Percentiles rank a stretch among this genome's conserved stretches.
Evolutionary conservation across 2,888 invertebrate genomes (phyloP).

Genomic region (Brassicogethes aeneus): DNA sequence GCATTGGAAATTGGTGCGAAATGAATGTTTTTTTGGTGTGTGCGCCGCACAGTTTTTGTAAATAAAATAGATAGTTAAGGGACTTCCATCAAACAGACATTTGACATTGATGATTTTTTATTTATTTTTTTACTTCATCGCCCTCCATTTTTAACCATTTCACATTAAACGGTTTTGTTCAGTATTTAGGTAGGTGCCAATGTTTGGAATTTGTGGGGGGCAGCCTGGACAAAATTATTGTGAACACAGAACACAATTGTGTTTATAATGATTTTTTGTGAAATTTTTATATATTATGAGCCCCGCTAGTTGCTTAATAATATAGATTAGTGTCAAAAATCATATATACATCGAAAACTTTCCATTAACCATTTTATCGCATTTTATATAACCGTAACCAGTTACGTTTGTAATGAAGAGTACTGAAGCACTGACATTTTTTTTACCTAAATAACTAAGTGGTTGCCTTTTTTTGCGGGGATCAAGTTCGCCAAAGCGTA

Average conservation of each 20-base stretch:
- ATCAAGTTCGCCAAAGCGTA: too few species aligned
- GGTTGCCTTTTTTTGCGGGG: too few species aligned
- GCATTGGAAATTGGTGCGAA: neutral
- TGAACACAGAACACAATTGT: too few species aligned
- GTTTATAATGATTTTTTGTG: constrained; percentile 9
- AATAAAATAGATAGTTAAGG: constrained; percentile 25
- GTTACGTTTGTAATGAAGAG: constrained; percentile 7
- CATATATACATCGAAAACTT: constrained; percentile 37
- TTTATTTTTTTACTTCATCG: too few species aligned
- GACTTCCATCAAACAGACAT: constrained; percentile 26
- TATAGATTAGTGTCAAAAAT: constrained; percentile 33
- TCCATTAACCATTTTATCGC: constrained; percentile 17
- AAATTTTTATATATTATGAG: too few species aligned
- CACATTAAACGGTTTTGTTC: too few species aligned
- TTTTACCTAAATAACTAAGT: too few species aligned
- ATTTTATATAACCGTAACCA: constrained; percentile 13
- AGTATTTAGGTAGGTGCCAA: too few species aligned
- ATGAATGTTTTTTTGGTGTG: constrained; percentile 13
- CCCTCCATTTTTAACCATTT: too few species aligned
- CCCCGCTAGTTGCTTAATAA: constrained; percentile 20
- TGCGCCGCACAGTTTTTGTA: constrained; percentile 19
- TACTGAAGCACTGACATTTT: neutral
- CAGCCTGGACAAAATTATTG: too few species aligned
- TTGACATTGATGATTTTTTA: too few species aligned
- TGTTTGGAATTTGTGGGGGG: too few species aligned